These are phyloP conservation scores for Amphiduros pacificus DNA, from an alignment of 2,888 invertebrate species.

Conservation along the genomic window DNA sequence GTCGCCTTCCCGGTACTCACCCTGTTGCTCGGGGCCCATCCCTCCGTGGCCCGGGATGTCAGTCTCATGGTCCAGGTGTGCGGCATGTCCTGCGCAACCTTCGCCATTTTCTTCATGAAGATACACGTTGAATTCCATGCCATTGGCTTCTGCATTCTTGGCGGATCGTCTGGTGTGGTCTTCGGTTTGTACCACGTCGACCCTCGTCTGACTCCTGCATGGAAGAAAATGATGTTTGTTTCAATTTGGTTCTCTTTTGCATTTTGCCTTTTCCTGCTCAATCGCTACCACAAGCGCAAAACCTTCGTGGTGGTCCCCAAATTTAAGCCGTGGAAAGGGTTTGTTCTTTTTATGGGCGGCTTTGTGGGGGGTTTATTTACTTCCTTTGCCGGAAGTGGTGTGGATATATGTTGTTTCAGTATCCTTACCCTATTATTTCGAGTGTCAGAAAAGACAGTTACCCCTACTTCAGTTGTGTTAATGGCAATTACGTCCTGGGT, in stretches of 20 bases:
- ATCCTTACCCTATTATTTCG: slow-evolving; percentile 30
- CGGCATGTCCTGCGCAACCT: slow-evolving; percentile 10
- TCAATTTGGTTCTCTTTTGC: slow-evolving; percentile 53
- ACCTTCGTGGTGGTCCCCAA: slow-evolving; percentile 31
- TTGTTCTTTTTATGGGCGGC: slow-evolving; percentile 43
- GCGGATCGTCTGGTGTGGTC: slow-evolving; percentile 45
- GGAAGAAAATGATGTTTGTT: slow-evolving; percentile 54
- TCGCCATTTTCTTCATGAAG: slow-evolving; percentile 16
- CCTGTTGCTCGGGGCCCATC: background rate
- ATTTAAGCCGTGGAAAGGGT: slow-evolving; percentile 35
- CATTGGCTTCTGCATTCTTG: slow-evolving; percentile 19
- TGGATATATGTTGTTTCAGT: slow-evolving; percentile 50
- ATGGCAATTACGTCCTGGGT: background rate
- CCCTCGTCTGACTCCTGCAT: slow-evolving; percentile 33
- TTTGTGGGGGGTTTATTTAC: slow-evolving; percentile 48
- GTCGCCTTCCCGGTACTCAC: slow-evolving; percentile 17
- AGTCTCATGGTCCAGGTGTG: slow-evolving; percentile 12
- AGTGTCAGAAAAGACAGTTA: slow-evolving; percentile 35
- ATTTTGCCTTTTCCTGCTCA: slow-evolving; percentile 46
- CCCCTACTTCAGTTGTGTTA: background rate
- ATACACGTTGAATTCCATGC: slow-evolving; percentile 6
- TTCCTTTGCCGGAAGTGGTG: slow-evolving; percentile 43
- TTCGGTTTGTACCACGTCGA: slow-evolving; percentile 47
- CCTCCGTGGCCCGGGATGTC: slow-evolving; percentile 10
- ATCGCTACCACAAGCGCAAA: slow-evolving; percentile 39